phyloP scores from a whole-genome alignment of 2,797 vertebrate genomes.

The Remorina albescens region DNA sequence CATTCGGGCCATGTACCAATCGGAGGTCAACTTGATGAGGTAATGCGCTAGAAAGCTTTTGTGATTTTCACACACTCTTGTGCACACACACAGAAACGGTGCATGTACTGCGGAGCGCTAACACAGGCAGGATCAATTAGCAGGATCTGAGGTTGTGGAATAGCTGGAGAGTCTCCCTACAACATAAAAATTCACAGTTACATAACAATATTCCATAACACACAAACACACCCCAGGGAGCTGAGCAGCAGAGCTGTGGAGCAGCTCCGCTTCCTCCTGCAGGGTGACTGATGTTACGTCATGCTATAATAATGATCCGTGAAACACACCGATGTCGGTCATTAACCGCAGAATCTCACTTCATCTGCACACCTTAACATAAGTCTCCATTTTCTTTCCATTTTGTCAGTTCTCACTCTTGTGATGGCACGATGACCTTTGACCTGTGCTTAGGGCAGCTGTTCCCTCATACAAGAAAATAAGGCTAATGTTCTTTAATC shows the following conservation, averaged over 20 bases:
- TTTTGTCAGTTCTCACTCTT: background rate
- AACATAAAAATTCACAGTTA: conserved; percentile 47
- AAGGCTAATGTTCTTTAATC: background rate
- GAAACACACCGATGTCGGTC: background rate
- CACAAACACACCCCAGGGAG: conserved; percentile 33
- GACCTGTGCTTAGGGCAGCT: no score
- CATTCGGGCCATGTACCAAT: conserved; percentile 75
- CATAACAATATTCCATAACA: conserved; percentile 51
- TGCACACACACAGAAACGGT: background rate
- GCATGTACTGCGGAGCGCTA: background rate
- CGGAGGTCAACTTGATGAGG: conserved; percentile 77
- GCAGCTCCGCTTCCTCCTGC: conserved; percentile 27
- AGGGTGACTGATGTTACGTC: conserved; percentile 23
- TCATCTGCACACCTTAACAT: background rate
- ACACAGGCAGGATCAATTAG: conserved; percentile 9
- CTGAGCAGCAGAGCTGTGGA: conserved; percentile 29
- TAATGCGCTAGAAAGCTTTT: conserved; percentile 75
- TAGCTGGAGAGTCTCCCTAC: conserved; percentile 2
- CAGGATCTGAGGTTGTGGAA: conserved; percentile 13
- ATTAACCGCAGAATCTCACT: background rate
- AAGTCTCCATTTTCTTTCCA: background rate
- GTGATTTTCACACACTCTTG: conserved; percentile 19
- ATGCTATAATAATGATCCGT: conserved; percentile 9
- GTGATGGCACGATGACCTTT: background rate
- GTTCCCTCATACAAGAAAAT: background rate